Evolutionary conservation across 2,888 invertebrate species (phyloP).

Genomic region (Cosmia pyralina): DNA sequence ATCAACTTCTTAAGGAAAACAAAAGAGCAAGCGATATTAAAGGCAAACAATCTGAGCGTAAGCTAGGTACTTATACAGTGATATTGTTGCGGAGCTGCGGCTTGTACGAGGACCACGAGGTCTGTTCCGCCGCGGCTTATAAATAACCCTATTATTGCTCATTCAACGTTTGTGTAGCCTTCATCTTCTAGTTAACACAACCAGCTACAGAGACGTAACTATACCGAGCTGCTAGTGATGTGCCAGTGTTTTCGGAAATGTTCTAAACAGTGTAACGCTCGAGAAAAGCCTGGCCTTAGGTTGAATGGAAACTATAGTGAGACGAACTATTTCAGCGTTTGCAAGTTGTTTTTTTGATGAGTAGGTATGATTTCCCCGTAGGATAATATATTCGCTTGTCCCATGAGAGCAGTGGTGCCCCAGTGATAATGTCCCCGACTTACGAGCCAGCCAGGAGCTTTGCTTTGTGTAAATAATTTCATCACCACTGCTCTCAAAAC

Average conservation of each 20-base stretch:
- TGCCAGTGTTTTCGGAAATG: constrained; percentile 14
- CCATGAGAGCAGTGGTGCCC: too few relatives aligned
- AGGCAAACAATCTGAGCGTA: constrained; percentile 33
- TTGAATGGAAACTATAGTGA: too few relatives aligned
- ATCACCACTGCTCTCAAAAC: too few relatives aligned
- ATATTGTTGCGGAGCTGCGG: constrained; percentile 25
- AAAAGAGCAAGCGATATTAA: constrained; percentile 20
- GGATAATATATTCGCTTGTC: too few relatives aligned
- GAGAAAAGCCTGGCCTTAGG: too few relatives aligned
- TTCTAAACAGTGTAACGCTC: too few relatives aligned
- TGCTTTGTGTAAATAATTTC: too few relatives aligned
- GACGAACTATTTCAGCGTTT: too few relatives aligned
- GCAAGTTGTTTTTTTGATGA: too few relatives aligned
- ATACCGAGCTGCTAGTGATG: constrained; percentile 37
- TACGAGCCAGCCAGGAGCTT: too few relatives aligned
- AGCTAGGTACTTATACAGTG: constrained; percentile 24
- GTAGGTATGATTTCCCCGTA: too few relatives aligned
- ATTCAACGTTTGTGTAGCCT: constrained; percentile 66
- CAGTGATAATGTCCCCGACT: too few relatives aligned
- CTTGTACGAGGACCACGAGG: constrained; percentile 7
- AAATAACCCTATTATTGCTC: constrained; percentile 68
- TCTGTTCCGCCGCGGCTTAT: constrained; percentile 34
- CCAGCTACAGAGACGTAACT: constrained; percentile 51
- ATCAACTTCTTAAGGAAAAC: constrained; percentile 1
- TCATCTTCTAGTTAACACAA: constrained; percentile 70